Conservation (phyloP, 2,797 vertebrate genomes). For the Melanotaenia pygmaea region DNA sequence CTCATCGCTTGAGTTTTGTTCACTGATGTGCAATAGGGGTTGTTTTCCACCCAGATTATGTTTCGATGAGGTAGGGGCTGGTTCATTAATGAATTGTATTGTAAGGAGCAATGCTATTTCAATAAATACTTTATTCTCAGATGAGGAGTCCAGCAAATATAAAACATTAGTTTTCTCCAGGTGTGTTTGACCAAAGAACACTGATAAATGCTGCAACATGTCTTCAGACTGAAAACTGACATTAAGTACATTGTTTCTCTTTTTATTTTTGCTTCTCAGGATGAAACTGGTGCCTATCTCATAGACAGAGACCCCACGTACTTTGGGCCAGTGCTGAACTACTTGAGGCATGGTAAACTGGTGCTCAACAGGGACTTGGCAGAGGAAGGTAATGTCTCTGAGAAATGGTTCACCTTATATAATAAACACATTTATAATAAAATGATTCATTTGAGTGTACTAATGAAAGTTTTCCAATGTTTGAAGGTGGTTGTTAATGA, state of each 20-base stretch:
- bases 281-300: conserved; percentile 98
- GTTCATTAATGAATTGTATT: background rate
- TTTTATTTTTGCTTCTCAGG: conserved; percentile 75
- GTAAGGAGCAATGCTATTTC: background rate
- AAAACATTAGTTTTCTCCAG: background rate
- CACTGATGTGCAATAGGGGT: conserved; percentile 15
- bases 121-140: conserved; percentile 2
- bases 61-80: conserved; percentile 14
- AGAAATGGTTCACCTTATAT: background rate
- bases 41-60: conserved; percentile 24
- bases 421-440: background rate
- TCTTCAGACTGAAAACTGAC: background rate
- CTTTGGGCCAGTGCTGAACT: conserved; percentile 97
- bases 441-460: background rate
- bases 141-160: background rate
- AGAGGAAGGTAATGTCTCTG: conserved; percentile 90
- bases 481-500: too few relatives aligned
- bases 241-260: background rate
- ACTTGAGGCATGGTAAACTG: conserved; percentile 97
- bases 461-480: background rate
- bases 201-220: background rate
- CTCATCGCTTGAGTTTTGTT: conserved; percentile 37
- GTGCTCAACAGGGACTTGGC: conserved; percentile 97
- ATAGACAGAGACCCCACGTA: conserved; percentile 98
- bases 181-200: background rate